A percentile compares a stretch with the other conserved stretches of the same genome.
Conservation (phyloP, 2,797 vertebrate genomes). For the Sylvilagus floridanus region DNA sequence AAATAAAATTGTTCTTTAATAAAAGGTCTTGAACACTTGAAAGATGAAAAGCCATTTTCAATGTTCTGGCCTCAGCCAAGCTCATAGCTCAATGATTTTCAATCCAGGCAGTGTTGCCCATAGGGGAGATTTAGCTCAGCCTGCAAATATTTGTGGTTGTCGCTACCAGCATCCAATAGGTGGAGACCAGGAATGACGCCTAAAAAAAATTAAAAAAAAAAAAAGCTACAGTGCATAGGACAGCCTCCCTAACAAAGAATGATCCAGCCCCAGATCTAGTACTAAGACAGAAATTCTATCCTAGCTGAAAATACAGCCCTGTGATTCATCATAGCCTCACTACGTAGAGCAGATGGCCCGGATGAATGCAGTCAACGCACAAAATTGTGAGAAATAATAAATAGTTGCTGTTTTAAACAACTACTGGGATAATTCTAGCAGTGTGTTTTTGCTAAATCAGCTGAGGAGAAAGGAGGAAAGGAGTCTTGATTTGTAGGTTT, state of each 20-base stretch:
- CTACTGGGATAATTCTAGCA: not conserved
- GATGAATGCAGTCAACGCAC: not conserved
- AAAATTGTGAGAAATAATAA: constrained; percentile 38
- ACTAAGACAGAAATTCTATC: not conserved
- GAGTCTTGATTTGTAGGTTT: not conserved
- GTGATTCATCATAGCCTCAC: not conserved
- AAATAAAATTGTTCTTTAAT: constrained; percentile 6
- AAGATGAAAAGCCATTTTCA: not conserved
- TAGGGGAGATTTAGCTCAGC: not conserved
- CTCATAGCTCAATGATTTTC: not conserved
- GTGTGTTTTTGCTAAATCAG: not conserved
- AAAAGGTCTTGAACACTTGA: not conserved
- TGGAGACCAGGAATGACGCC: not conserved
- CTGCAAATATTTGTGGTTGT: not conserved
- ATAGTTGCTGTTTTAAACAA: constrained; percentile 6
- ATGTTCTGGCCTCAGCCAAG: not conserved
- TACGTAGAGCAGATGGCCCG: not conserved
- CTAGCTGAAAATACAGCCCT: not conserved
- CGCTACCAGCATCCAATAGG: not conserved
- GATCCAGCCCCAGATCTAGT: not conserved
- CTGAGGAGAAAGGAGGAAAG: not conserved
- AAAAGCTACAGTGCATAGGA: not conserved
- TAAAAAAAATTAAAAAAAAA: not conserved
- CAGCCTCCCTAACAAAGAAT: not conserved
- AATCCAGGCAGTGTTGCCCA: not conserved